These are phyloP conservation scores for Lemur catta DNA, from an alignment of 2,797 vertebrate species.

Conservation along the genomic window DNA sequence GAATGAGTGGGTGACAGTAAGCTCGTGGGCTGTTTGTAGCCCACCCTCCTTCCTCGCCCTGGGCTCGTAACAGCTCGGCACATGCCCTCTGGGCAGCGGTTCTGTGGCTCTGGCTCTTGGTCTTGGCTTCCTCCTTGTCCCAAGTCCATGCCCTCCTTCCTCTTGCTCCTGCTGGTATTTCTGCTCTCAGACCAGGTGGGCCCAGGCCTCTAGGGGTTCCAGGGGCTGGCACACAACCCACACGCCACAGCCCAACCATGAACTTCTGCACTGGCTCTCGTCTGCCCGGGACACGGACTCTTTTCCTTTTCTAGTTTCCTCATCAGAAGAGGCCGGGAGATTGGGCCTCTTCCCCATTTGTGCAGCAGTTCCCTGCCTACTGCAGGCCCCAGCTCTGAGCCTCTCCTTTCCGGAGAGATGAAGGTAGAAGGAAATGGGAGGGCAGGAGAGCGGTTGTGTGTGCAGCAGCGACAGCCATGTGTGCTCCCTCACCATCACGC, in stretches of 20 bases:
- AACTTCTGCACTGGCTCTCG: fast-evolving
- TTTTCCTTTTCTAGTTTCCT: not conserved
- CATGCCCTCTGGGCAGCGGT: fast-evolving
- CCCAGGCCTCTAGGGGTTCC: not conserved
- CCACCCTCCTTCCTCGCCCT: fast-evolving
- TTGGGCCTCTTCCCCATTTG: not conserved
- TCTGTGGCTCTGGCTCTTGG: not conserved
- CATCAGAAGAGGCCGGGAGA: not conserved
- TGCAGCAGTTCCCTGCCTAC: no score
- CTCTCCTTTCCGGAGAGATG: not conserved
- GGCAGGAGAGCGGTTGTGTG: not conserved
- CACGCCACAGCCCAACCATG: fast-evolving
- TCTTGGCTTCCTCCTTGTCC: not conserved
- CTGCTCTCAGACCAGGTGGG: not conserved
- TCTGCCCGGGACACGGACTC: not conserved
- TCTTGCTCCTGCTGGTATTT: fast-evolving
- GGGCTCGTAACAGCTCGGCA: not conserved
- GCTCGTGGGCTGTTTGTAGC: fast-evolving
- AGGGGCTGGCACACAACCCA: fast-evolving
- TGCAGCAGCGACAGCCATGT: no score
- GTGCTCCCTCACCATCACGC: fast-evolving
- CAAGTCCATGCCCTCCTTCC: fast-evolving
- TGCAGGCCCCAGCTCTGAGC: not conserved
- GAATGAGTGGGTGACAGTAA: not conserved
- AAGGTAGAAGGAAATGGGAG: not conserved